Evolutionary conservation across 2,797 vertebrate genomes (phyloP).

Genomic region (Sebastes trivittatus): DNA sequence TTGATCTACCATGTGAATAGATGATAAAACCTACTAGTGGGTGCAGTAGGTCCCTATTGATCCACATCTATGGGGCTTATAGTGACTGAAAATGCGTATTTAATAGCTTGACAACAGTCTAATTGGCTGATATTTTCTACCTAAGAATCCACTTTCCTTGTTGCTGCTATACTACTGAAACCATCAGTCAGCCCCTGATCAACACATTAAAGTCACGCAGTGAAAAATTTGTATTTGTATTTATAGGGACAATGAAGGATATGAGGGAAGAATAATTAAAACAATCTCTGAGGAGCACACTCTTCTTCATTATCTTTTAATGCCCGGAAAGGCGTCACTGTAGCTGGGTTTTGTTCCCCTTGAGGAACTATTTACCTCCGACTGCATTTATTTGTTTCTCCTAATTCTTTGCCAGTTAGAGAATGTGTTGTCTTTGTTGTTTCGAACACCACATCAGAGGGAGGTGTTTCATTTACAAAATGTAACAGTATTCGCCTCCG

Average conservation of each 20-base stretch:
- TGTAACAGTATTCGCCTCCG: not conserved
- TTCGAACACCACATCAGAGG: not conserved
- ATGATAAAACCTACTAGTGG: too few relatives aligned
- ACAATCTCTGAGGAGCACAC: not conserved
- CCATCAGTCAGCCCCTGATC: not conserved
- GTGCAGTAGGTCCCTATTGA: too few relatives aligned
- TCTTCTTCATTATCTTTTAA: conserved; percentile 34
- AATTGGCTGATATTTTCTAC: too few relatives aligned
- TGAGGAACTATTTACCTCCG: conserved; percentile 21
- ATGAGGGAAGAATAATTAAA: conserved; percentile 1
- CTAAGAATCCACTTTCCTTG: not conserved
- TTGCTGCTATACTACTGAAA: not conserved
- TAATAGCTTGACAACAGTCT: too few relatives aligned
- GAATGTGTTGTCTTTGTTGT: conserved; percentile 25
- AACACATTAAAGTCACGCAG: not conserved
- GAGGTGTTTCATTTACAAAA: conserved; percentile 16
- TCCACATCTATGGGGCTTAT: too few relatives aligned
- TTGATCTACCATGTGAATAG: too few relatives aligned
- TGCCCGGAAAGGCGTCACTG: conserved; percentile 5
- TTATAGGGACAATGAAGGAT: not conserved
- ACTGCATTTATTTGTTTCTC: conserved; percentile 20
- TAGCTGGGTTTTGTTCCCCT: conserved; percentile 16
- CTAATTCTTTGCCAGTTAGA: conserved; percentile 16
- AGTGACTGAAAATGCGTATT: too few relatives aligned
- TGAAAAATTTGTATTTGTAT: not conserved